Evolutionary conservation across 2,113 vertebrate genomes (phyloP).

Genomic region (Leiothrix lutea): DNA sequence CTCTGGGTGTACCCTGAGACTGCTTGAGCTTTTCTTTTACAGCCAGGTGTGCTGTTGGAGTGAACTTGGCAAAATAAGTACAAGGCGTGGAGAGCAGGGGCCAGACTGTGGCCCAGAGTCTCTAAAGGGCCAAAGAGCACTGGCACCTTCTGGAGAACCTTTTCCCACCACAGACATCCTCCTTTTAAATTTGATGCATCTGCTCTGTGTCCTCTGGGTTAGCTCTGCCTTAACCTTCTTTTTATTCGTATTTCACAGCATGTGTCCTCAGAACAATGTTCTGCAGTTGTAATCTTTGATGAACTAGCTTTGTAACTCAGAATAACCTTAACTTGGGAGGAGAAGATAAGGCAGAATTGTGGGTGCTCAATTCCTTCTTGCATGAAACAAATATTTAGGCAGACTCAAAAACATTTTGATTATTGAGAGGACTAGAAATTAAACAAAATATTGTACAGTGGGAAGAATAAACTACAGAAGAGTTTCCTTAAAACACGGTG

Average conservation of each 20-base stretch:
- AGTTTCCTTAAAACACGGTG: background rate
- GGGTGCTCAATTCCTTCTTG: background rate
- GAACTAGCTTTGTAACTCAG: background rate
- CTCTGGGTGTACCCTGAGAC: accelerated
- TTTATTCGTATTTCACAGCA: background rate
- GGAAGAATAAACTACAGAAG: background rate
- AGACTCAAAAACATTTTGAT: background rate
- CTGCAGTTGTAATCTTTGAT: background rate
- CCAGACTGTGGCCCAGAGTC: too few species aligned
- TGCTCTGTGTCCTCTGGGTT: background rate
- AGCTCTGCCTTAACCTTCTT: background rate
- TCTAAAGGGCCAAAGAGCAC: background rate
- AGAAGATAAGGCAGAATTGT: background rate
- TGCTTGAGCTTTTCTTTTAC: background rate
- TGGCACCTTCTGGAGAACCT: background rate
- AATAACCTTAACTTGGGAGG: background rate
- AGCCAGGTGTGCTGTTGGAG: background rate
- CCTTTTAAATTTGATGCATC: background rate
- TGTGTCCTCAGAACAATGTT: background rate
- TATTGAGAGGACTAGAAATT: background rate
- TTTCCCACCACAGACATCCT: background rate
- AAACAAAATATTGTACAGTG: background rate
- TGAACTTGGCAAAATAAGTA: background rate
- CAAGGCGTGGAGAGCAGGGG: background rate
- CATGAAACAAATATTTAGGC: background rate